Conservation (phyloP, 2,888 invertebrate genomes). For the Epistrophe eligans region DNA sequence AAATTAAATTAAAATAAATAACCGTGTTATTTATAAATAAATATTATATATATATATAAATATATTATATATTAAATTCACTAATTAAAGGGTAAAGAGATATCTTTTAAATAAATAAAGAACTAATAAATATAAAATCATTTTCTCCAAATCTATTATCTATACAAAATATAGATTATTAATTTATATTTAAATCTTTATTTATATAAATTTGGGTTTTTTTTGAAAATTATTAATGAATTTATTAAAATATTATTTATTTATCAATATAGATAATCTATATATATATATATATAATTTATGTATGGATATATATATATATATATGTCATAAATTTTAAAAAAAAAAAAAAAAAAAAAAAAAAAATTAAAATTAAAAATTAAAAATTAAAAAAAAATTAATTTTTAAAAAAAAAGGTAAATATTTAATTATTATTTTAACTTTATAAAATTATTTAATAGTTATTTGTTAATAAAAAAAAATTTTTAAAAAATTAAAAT, state of each 20-base stretch:
- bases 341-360: not conserved
- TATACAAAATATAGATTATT: conserved; percentile 4
- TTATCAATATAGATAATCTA: conserved; percentile 64
- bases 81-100: conserved; percentile 35
- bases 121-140: not conserved
- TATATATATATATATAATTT: conserved; percentile 59
- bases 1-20: conserved; percentile 71
- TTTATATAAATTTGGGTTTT: conserved; percentile 1
- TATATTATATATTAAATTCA: conserved; percentile 51
- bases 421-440: too few species aligned
- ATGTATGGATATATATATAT: not conserved
- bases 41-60: conserved; percentile 38
- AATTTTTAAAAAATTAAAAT: too few species aligned
- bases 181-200: not conserved
- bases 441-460: too few species aligned
- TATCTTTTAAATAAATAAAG: not conserved
- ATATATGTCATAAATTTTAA: too few species aligned
- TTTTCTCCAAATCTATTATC: not conserved
- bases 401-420: too few species aligned
- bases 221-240: not conserved
- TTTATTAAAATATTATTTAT: conserved; percentile 16
- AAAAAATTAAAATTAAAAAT: too few species aligned
- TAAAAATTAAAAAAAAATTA: too few species aligned
- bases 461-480: too few species aligned
- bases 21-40: conserved; percentile 71